A percentile compares a stretch with the other conserved stretches of the same genome.
Evolutionary conservation across 2,888 invertebrate genomes (phyloP).

Genomic region (Plutella xylostella): DNA sequence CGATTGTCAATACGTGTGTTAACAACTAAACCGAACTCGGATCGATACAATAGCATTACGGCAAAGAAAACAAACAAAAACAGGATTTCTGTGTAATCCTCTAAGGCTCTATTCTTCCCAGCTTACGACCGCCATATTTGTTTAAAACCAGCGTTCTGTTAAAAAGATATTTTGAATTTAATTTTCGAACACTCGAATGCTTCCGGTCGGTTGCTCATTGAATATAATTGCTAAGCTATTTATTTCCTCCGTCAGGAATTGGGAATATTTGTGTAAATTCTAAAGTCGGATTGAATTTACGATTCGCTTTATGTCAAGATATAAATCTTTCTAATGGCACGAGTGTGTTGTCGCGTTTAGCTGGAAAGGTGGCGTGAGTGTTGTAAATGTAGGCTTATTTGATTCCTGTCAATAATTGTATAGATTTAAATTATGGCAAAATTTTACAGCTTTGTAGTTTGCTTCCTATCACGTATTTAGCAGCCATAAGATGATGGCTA

Average conservation of each 20-base stretch:
- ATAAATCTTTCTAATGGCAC: constrained; percentile 63
- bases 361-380: constrained; percentile 38
- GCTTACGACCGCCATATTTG: constrained; percentile 56
- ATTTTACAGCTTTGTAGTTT: too few species aligned
- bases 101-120: constrained; percentile 34
- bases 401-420: too few species aligned
- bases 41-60: constrained; percentile 46
- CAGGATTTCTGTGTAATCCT: constrained; percentile 63
- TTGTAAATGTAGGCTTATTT: constrained; percentile 33
- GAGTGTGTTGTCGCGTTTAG: constrained; percentile 29
- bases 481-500: too few species aligned
- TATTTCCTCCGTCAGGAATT: constrained; percentile 47
- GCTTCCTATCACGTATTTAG: too few species aligned
- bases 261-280: constrained; percentile 38
- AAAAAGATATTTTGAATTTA: constrained; percentile 46
- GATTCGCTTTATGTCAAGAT: constrained; percentile 38
- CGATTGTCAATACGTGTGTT: too few species aligned
- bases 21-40: constrained; percentile 23
- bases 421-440: too few species aligned
- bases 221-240: constrained; percentile 61
- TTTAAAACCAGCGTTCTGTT: constrained; percentile 48
- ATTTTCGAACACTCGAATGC: constrained; percentile 56
- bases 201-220: constrained; percentile 55
- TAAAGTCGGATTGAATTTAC: constrained; percentile 54
- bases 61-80: constrained; percentile 67